Base-by-base conservation (phyloP, 2,797 vertebrate species). In the Cygnus olor region DNA sequence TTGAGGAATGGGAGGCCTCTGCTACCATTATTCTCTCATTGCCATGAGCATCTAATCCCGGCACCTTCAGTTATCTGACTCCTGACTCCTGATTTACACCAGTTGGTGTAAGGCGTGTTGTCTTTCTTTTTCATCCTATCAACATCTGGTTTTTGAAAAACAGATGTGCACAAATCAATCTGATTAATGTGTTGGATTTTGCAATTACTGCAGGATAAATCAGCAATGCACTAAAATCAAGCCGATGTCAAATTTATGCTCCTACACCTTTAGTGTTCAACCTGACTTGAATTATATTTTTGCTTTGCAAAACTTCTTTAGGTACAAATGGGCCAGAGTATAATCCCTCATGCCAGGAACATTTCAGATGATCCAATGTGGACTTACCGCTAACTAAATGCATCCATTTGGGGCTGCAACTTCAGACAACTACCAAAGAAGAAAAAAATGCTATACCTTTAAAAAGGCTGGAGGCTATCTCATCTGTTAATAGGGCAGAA, bases 101-200 rank as follows among this genome's bases (percentile, higher is more conserved):
- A 63, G 80, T 74, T 74, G 82, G 27, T 87, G 27, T 61, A 89
- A 90, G 80, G 64, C 3, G 3, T 89, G 87, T 63, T 82, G 61
- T 42, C 51, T 25, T 86, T 76, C 63, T 86, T 94, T 95, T 87
- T 89, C 60, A 47, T 81, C 74, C 44, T 84, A 88, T 94, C 80
- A 91, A 91, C 95, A 97, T 96, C 95, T 96, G 65, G 77, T 2
- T 73, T 91, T 83, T 78, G 40, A 91, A 94, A 94, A 91, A 74
- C 94, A 96, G 94, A 96, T 95, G 92, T 91, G 94, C 68, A 69
- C 71, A 93, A 96, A 95, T 96, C 91, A 90, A 85, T 93, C 83
- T 96, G 95, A 97, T 95, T 95, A 93, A 96, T 96, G 95, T 79
- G 25, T 42, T 90, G 88, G 89, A 94, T 94, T 96, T 95, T 97